Percentiles rank a stretch among this genome's conserved stretches.
These are phyloP conservation scores for Cheilosia vernalis DNA, from an alignment of 2,888 invertebrate species.

Conservation along the genomic window DNA sequence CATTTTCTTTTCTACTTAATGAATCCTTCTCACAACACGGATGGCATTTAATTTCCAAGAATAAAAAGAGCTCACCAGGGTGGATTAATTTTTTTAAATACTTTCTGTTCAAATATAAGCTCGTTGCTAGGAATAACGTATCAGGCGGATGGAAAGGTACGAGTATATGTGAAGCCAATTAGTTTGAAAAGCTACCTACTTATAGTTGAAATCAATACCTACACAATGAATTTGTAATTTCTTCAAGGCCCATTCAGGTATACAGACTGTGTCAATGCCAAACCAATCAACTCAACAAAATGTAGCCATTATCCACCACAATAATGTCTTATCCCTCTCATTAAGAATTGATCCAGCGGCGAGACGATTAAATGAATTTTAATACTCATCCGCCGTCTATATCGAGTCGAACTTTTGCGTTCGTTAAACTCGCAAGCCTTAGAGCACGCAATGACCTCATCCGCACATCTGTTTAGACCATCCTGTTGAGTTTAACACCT, in stretches of 20 bases:
- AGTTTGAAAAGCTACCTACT: too few species aligned
- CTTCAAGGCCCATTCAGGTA: too few species aligned
- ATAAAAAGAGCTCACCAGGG: too few species aligned
- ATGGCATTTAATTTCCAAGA: too few species aligned
- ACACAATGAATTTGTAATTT: background rate
- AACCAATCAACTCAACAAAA: background rate
- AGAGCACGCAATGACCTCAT: slow-evolving; percentile 8
- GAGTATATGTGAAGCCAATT: too few species aligned
- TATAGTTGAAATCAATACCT: too few species aligned
- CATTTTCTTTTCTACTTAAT: too few species aligned
- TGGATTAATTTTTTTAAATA: too few species aligned
- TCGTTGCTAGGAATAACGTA: too few species aligned
- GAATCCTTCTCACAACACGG: too few species aligned
- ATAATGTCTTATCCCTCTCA: slow-evolving; percentile 22
- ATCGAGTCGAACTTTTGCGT: background rate
- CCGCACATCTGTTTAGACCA: slow-evolving; percentile 41
- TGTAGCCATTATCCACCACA: slow-evolving; percentile 26
- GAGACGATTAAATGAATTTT: slow-evolving; percentile 51
- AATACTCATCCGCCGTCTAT: background rate
- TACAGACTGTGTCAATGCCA: background rate
- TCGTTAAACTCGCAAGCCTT: slow-evolving; percentile 12
- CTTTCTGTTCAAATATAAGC: too few species aligned
- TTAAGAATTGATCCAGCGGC: slow-evolving; percentile 23
- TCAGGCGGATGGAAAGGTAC: too few species aligned
- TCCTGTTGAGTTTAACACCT: slow-evolving; percentile 29